Evolutionary conservation across 1,140 invertebrate genomes (phyloP), one percentile per base, ranked within the genome.

Genomic region (Aphelinus certus): DNA sequence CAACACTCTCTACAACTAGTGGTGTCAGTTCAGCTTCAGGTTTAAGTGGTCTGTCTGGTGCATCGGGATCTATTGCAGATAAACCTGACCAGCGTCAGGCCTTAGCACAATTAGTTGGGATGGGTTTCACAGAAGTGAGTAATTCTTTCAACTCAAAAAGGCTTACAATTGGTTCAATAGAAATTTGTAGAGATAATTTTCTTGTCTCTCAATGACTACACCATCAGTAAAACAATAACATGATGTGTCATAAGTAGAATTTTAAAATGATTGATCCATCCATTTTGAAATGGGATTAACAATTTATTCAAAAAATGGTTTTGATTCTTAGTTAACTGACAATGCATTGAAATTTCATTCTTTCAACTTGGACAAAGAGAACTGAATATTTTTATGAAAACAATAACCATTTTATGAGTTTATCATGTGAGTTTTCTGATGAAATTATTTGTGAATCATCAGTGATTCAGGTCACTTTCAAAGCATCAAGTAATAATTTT

Each of bases 101-200:
- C 7, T 82, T 92, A 66, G 87, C 88, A 74, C 92, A 92, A 82
- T 84, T 92, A 5, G 84, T 91, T 79, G 87, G 88, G 67, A 90
- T 92, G 88, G 92, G 92, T 78, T 93, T 91, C 83, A 89, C 92
- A 78, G 92, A 93, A 89, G 92, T 93, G 84, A 77, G 79, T 26
- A 26, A 26, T 26, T 26, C 26, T 66, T 26, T 26, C 26, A 26
- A 26, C 26, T 26, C 26, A 26, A 26, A 26, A 26, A 26, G 26
- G 26, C 26, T 48, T 56, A 48, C 58, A 26, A 60, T 43, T 45
- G 42, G 7, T 43, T 58, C 47, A 51, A 58, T n/a, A 67, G 6
- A 3, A 55, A 51, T 58, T 55, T 71, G 71, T 49, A 79, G 64
- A 26, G 26, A 26, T 26, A 26, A 26, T 26, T 26, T 26, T 26